Conservation (phyloP, 2,888 invertebrate species). For the Stenchaetothrips biformis region DNA sequence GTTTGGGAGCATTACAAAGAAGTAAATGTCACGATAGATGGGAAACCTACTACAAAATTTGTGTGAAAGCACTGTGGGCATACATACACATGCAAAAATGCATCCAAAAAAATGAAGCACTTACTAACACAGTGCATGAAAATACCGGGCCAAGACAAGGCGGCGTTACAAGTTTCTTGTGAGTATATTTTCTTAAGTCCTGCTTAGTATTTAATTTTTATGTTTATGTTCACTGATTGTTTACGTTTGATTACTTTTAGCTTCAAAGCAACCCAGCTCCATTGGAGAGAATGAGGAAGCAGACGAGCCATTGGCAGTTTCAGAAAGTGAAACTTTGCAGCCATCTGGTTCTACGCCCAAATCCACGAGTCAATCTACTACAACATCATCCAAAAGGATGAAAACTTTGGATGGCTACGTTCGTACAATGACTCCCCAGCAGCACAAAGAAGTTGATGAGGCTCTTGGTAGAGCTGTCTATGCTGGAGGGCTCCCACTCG, state of each 20-base stretch:
- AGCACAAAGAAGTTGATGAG: not conserved
- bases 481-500: not conserved
- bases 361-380: not conserved
- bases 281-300: not conserved
- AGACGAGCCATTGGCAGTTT: slow-evolving; percentile 1
- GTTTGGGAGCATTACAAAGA: not conserved
- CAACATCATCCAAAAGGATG: not conserved
- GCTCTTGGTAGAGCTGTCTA: not conserved
- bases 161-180: not conserved
- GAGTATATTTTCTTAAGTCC: not conserved
- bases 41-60: not conserved
- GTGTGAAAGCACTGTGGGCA: not conserved
- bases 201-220: not conserved
- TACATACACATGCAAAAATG: not conserved
- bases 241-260: not conserved
- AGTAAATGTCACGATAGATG: not conserved
- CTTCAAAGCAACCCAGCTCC: not conserved
- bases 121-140: not conserved
- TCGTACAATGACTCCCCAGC: not conserved
- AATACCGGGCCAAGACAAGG: not conserved
- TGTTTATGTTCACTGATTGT: not conserved
- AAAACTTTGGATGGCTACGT: not conserved
- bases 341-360: not conserved
- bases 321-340: not conserved
- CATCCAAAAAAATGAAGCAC: not conserved